Percentiles rank a stretch among this genome's conserved stretches.
Evolutionary conservation across 2,113 vertebrate genomes (phyloP).

Genomic region (Melanotaenia duboulayi): DNA sequence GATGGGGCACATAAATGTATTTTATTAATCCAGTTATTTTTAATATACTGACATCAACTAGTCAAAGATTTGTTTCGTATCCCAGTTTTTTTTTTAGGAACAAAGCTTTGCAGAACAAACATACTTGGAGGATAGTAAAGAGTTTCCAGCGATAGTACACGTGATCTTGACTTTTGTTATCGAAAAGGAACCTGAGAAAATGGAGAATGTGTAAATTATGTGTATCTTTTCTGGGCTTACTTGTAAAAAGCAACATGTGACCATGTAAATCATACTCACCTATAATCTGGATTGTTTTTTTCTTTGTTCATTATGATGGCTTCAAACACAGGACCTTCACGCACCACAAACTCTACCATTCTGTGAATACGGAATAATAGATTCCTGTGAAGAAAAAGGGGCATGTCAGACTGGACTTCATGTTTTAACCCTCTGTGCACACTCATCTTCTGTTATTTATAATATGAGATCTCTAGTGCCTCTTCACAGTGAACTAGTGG

Average conservation of each 20-base stretch:
- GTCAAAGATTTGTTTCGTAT: neutral
- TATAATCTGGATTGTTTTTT: slow-evolving; percentile 85
- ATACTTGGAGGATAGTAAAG: slow-evolving; percentile 85
- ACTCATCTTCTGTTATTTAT: slow-evolving; percentile 11
- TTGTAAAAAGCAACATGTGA: neutral
- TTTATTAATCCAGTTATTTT: neutral
- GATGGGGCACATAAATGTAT: neutral
- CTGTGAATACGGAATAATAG: slow-evolving; percentile 85
- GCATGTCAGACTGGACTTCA: slow-evolving; percentile 54
- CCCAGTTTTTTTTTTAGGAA: slow-evolving; percentile 1
- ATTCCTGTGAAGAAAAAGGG: slow-evolving; percentile 75
- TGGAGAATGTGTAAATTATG: slow-evolving; percentile 10
- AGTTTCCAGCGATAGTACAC: slow-evolving; percentile 88
- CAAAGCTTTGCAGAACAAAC: neutral
- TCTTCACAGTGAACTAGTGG: slow-evolving; percentile 26
- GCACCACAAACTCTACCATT: slow-evolving; percentile 89
- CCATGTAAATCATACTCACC: slow-evolving; percentile 46
- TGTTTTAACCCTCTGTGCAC: slow-evolving; percentile 28
- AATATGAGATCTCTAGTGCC: slow-evolving; percentile 13
- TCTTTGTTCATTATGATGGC: slow-evolving; percentile 87
- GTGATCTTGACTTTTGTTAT: slow-evolving; percentile 86
- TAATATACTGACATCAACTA: too few species aligned
- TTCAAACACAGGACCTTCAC: slow-evolving; percentile 87
- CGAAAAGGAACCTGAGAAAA: slow-evolving; percentile 84
- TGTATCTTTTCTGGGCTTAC: neutral